Evolutionary conservation across 2,888 invertebrate species (phyloP), one percentile per base, ranked within the genome.

Genomic region (Syrphus vitripennis): DNA sequence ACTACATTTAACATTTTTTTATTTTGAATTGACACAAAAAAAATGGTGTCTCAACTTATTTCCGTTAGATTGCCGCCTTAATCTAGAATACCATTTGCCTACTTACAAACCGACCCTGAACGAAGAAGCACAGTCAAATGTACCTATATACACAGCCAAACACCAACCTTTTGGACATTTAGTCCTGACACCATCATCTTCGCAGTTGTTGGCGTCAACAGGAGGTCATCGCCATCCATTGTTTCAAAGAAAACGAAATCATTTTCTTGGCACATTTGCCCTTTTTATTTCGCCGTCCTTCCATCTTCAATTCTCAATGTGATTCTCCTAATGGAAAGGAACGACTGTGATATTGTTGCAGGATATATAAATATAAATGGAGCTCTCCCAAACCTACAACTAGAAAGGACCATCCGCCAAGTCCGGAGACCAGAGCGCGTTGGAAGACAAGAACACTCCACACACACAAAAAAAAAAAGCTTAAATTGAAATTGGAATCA

Each of bases 211-310:
- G 14, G 10, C 14, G n/a, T 50, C 76, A 71, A 57, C 53, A 50
- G 57, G 71, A 71, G 83, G 84, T 77, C 71, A 84, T 81, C 81
- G 76, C 75, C 75, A 83, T 83, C 75, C 75, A 83, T 83, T 83
- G 84, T 81, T 81, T 84, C 55, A 57, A 75, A 72, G 67, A 72
- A 77, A 84, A 81, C 76, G 67, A 81, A 81, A 84, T 77, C 57
- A 84, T 84, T 80, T 84, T 80, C 76, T 80, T 80, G 83, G 67
- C 71, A 80, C 71, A 72, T 81, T 67, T 76, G 67, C 53, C 80
- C 71, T 84, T 80, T 74, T 69, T 31, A 24, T 74, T 63, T 61
- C 29, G 63, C 57, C 19, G 63, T 65, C 19, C 45, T 53, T 31
- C 29, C 61, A 31, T 63, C 31, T 12, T 12, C 19, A 65, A 65